Evolutionary conservation across 2,888 invertebrate species (phyloP).

Genomic region (Glyphotaelius pellucidus): DNA sequence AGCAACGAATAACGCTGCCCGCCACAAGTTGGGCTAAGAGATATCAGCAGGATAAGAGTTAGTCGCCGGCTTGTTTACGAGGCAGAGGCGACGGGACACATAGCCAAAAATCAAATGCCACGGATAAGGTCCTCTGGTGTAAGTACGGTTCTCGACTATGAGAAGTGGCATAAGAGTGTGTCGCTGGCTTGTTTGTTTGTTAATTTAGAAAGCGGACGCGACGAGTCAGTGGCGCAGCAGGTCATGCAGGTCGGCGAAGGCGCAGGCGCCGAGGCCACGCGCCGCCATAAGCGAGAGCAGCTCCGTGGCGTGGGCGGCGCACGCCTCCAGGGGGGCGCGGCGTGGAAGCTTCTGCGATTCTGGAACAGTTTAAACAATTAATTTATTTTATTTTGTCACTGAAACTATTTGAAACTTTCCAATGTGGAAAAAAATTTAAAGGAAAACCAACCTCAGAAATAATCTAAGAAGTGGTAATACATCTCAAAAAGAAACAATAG

Average conservation of each 20-base stretch:
- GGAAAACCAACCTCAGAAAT: too few species aligned
- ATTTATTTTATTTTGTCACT: slow-evolving; percentile 39
- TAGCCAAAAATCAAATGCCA: too few species aligned
- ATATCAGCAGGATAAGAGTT: not conserved
- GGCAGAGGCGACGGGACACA: slow-evolving; percentile 72
- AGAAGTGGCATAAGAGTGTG: not conserved
- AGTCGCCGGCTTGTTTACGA: not conserved
- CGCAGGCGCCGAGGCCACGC: slow-evolving; percentile 94
- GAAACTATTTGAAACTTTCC: too few species aligned
- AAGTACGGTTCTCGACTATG: not conserved
- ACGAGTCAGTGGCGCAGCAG: slow-evolving; percentile 83
- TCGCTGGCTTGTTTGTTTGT: not conserved
- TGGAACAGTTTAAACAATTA: slow-evolving; percentile 71
- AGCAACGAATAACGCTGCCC: not conserved
- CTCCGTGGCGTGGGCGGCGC: slow-evolving; percentile 93
- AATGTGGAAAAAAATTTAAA: too few species aligned
- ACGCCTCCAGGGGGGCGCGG: slow-evolving; percentile 94
- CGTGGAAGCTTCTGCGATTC: slow-evolving; percentile 94
- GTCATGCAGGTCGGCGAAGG: slow-evolving; percentile 94
- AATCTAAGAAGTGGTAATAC: too few species aligned
- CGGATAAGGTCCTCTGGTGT: too few species aligned
- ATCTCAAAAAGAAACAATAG: too few species aligned
- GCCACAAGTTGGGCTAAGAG: not conserved
- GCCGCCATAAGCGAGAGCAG: slow-evolving; percentile 91
- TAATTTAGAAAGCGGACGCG: not conserved